A percentile compares a stretch with the other conserved stretches of the same genome.
These are phyloP conservation scores for Marasmarcha lunaedactyla DNA, from an alignment of 2,888 invertebrate species.

Conservation along the genomic window DNA sequence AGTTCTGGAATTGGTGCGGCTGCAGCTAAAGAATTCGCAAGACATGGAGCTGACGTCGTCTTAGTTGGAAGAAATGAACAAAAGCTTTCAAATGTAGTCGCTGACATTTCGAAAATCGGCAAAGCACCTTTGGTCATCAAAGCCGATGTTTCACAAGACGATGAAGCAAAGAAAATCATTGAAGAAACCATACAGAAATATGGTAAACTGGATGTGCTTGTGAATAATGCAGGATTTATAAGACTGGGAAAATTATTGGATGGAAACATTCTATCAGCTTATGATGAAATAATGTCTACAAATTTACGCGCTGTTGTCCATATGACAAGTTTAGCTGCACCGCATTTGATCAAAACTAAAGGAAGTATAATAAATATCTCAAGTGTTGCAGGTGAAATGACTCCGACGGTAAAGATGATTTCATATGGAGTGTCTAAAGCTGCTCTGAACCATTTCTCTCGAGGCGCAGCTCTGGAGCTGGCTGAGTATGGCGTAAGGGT, in stretches of 20 bases:
- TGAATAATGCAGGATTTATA: conserved; percentile 26
- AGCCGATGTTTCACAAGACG: conserved; percentile 22
- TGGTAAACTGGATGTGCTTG: conserved; percentile 24
- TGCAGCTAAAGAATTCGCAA: conserved; percentile 22
- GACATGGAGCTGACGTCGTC: conserved; percentile 17
- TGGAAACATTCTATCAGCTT: conserved; percentile 16
- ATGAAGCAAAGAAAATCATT: conserved; percentile 18
- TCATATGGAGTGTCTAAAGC: conserved; percentile 19
- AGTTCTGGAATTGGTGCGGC: conserved; percentile 30
- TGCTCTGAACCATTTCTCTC: conserved; percentile 78
- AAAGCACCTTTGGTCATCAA: conserved; percentile 17
- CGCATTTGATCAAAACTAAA: conserved; percentile 18
- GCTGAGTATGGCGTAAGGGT: conserved; percentile 71
- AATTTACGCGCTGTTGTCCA: conserved; percentile 19
- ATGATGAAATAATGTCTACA: conserved; percentile 16
- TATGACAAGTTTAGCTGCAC: conserved; percentile 15
- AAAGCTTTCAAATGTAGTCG: conserved; percentile 11
- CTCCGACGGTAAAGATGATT: conserved; percentile 2
- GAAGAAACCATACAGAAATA: conserved; percentile 20
- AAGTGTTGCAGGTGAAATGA: conserved; percentile 12
- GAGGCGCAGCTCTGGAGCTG: conserved; percentile 75
- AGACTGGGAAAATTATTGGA: conserved; percentile 14
- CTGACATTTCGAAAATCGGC: conserved; percentile 15
- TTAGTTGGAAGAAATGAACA: conserved; percentile 17
- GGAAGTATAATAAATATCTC: conserved; percentile 21